A percentile compares a stretch with the other conserved stretches of the same genome.
Conservation (phyloP, 2,113 vertebrate species). For the Emydocephalus ijimae region DNA sequence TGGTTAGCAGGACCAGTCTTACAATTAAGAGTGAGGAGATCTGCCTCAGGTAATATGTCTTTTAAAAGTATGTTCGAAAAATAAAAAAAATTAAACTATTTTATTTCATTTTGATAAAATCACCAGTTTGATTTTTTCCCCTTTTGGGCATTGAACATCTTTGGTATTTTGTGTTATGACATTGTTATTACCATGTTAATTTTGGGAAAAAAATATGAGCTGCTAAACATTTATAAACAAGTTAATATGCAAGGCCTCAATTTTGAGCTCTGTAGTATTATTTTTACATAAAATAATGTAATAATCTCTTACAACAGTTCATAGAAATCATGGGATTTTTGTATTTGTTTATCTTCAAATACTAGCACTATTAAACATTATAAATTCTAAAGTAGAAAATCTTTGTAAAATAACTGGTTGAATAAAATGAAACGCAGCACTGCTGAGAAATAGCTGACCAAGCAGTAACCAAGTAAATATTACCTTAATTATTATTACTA, state of each 20-base stretch:
- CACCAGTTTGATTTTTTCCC: not conserved
- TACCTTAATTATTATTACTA: not conserved
- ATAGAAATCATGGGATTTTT: not conserved
- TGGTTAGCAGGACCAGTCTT: not conserved
- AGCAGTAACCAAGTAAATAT: not conserved
- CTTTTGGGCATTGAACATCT: not conserved
- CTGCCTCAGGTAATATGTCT: not conserved
- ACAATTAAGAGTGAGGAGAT: not conserved
- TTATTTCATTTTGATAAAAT: not conserved
- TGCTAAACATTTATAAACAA: not conserved
- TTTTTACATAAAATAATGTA: not conserved
- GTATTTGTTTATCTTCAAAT: not conserved
- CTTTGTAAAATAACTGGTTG: not conserved
- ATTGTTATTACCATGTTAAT: not conserved
- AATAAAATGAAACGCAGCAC: not conserved
- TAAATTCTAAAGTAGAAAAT: not conserved
- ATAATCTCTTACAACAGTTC: not conserved
- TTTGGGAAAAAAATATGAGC: not conserved
- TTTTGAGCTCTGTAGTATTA: not conserved
- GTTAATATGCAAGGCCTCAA: not conserved
- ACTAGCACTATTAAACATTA: not conserved
- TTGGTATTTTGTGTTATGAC: not conserved
- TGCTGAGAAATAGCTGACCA: not conserved
- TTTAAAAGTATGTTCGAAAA: not conserved
- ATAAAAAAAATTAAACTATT: not conserved